A percentile compares a stretch with the other conserved stretches of the same genome.
Evolutionary conservation across 1,140 invertebrate species (phyloP).

Genomic region (Neodiprion pinetum): DNA sequence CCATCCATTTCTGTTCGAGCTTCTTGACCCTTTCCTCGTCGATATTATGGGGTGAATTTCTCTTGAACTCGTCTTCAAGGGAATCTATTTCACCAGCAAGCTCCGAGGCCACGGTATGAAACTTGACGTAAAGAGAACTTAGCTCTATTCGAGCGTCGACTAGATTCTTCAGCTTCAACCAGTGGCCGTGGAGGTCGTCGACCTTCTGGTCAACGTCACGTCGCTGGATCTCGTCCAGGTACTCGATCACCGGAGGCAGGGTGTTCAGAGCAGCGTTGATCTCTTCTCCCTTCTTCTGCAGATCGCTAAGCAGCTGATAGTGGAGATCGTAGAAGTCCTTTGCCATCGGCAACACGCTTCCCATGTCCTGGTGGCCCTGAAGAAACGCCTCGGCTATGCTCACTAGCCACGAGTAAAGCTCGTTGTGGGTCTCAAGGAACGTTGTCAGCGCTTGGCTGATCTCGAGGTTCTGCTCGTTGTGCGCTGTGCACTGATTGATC

Average conservation of each 20-base stretch:
- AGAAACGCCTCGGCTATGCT: slow-evolving; percentile 77
- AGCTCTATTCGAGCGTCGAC: slow-evolving; percentile 71
- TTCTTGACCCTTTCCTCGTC: slow-evolving; percentile 64
- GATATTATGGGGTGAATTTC: slow-evolving; percentile 48
- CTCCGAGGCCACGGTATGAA: slow-evolving; percentile 74
- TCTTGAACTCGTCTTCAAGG: slow-evolving; percentile 67
- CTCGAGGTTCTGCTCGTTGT: slow-evolving; percentile 76
- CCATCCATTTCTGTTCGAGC: slow-evolving; percentile 69
- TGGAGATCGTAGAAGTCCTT: slow-evolving; percentile 80
- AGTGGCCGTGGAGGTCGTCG: slow-evolving; percentile 66
- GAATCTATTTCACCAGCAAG: slow-evolving; percentile 72
- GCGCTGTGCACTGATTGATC: slow-evolving; percentile 71
- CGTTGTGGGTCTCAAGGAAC: slow-evolving; percentile 76
- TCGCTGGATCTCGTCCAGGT: slow-evolving; percentile 66
- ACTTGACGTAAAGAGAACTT: slow-evolving; percentile 73
- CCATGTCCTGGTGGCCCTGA: slow-evolving; percentile 78
- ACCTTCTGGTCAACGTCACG: slow-evolving; percentile 70
- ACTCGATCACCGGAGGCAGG: slow-evolving; percentile 71
- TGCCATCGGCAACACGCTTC: slow-evolving; percentile 72
- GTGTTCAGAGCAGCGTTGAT: slow-evolving; percentile 65
- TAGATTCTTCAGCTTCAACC: slow-evolving; percentile 70
- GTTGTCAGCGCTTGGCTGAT: slow-evolving; percentile 71
- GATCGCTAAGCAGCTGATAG: slow-evolving; percentile 75
- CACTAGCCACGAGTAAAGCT: slow-evolving; percentile 75
- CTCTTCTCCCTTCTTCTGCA: slow-evolving; percentile 67